Conservation (phyloP, 2,113 vertebrate genomes). For the Pelecanus crispus region DNA sequence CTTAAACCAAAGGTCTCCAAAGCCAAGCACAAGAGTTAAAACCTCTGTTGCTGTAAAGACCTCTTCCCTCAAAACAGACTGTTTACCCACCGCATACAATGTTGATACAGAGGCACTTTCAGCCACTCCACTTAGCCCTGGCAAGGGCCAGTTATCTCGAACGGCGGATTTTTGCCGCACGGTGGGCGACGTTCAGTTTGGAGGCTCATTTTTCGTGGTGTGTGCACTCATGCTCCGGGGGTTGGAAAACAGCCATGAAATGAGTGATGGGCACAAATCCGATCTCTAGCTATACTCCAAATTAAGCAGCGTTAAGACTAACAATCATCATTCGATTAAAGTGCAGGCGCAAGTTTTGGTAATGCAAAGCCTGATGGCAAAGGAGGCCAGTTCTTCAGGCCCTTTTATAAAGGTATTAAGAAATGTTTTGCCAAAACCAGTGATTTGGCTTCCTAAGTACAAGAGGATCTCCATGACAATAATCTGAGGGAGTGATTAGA, state of each 20-base stretch:
- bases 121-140: neutral
- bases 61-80: neutral
- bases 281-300: neutral
- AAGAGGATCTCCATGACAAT: slow-evolving; percentile 44
- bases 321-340: neutral
- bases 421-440: neutral
- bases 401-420: neutral
- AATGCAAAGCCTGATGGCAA: neutral
- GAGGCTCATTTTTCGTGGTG: neutral
- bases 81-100: accelerated
- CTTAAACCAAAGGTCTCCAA: neutral
- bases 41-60: neutral
- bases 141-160: neutral
- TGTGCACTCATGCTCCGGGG: neutral
- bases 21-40: neutral
- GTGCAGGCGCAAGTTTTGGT: neutral
- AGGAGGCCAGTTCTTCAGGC: neutral
- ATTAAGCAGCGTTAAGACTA: neutral
- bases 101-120: neutral
- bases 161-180: neutral
- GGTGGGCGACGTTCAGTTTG: neutral
- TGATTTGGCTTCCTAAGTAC: neutral
- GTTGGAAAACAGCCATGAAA: neutral
- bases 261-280: neutral
- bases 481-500: slow-evolving; percentile 42